Conservation (phyloP, 92 coral and sea anemone species). For the Epizoanthus scotinus region DNA sequence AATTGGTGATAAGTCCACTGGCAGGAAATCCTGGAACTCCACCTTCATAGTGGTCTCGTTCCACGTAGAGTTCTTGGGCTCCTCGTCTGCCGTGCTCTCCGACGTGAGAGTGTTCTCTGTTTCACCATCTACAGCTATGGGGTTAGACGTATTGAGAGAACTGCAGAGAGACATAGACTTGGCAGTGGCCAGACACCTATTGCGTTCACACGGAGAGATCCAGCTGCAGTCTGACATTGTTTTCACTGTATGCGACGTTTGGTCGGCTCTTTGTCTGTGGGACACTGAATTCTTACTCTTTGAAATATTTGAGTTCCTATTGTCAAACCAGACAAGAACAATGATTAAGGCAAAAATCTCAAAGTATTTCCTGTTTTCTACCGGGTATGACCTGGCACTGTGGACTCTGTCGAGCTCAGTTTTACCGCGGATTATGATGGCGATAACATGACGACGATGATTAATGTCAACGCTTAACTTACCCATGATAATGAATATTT, state of each 20-base stretch:
- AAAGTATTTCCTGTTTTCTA: too few relatives aligned
- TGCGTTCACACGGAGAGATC: background rate
- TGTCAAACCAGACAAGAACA: background rate
- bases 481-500: too few relatives aligned
- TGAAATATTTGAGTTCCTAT: background rate
- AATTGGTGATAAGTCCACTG: conserved; percentile 13
- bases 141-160: background rate
- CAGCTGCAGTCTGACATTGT: conserved; percentile 25
- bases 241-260: conserved; percentile 19
- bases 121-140: background rate
- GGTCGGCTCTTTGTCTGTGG: background rate
- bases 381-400: too few relatives aligned
- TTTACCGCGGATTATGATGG: too few relatives aligned
- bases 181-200: conserved; percentile 5
- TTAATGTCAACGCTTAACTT: too few relatives aligned
- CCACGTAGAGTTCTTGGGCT: conserved; percentile 35
- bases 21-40: conserved; percentile 7
- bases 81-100: background rate
- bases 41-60: conserved; percentile 12
- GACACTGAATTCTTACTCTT: background rate
- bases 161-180: conserved; percentile 28
- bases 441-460: too few relatives aligned
- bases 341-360: too few relatives aligned
- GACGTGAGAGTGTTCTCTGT: background rate
- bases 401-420: too few relatives aligned